Conservation (phyloP, 2,113 vertebrate species). For the Natator depressus region DNA sequence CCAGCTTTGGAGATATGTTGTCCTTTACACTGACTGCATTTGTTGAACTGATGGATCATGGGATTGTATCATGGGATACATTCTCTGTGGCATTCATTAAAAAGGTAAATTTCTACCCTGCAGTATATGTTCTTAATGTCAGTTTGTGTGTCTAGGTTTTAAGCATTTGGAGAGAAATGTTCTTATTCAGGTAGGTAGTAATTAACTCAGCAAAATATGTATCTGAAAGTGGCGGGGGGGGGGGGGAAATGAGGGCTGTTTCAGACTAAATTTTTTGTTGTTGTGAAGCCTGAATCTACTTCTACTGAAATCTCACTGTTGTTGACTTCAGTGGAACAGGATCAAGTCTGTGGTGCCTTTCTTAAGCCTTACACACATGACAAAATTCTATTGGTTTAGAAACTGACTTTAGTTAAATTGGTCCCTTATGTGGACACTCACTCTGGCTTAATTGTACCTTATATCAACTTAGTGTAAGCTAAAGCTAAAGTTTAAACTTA, state of each 20-base stretch:
- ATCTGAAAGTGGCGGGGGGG: background rate
- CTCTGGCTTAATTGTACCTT: background rate
- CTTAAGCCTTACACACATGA: background rate
- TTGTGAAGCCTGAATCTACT: background rate
- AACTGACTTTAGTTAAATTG: background rate
- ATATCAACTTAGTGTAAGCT: background rate
- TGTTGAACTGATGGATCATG: conserved; percentile 99
- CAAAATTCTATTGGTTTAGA: background rate
- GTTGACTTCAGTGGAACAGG: background rate
- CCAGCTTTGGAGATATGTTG: conserved; percentile 97
- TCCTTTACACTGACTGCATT: conserved; percentile 98
- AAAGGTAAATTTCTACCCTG: conserved; percentile 85
- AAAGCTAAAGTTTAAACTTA: background rate
- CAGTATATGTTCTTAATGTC: conserved; percentile 4
- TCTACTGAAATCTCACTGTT: background rate
- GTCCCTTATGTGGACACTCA: background rate
- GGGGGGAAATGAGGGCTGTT: background rate
- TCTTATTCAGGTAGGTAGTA: rapidly evolving
- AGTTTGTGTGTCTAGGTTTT: background rate
- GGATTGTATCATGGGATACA: conserved; percentile 98
- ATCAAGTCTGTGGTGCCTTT: background rate
- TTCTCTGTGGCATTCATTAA: conserved; percentile 99
- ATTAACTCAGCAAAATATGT: background rate
- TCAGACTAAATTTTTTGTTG: background rate
- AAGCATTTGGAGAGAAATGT: conserved; percentile 11